Evolutionary conservation across 2,888 invertebrate genomes (phyloP).

Genomic region (Druceiella hillmani): DNA sequence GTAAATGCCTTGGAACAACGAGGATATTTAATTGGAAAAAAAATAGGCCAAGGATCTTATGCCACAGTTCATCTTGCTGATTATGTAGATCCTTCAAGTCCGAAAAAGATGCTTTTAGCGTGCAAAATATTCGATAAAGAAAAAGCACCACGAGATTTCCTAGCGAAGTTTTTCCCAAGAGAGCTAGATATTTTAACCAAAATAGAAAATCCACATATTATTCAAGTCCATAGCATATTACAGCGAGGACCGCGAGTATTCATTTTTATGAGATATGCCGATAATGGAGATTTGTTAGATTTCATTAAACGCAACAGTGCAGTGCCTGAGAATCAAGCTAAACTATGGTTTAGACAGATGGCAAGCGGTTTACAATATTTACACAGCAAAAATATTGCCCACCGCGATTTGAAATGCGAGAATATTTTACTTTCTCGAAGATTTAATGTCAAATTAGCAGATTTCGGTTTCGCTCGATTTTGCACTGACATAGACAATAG

Average conservation of each 20-base stretch:
- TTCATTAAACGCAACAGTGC: conserved; percentile 74
- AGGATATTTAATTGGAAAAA: conserved; percentile 78
- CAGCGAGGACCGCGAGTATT: conserved; percentile 79
- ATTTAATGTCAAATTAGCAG: conserved; percentile 86
- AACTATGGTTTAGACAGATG: conserved; percentile 84
- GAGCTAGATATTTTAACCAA: conserved; percentile 86
- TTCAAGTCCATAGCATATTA: conserved; percentile 82
- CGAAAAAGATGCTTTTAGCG: conserved; percentile 70
- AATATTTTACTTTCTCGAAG: conserved; percentile 79
- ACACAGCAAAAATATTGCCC: conserved; percentile 79
- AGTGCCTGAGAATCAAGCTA: conserved; percentile 72
- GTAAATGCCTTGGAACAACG: conserved; percentile 78
- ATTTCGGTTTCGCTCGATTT: conserved; percentile 90
- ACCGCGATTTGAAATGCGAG: conserved; percentile 92
- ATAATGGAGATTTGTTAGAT: conserved; percentile 84
- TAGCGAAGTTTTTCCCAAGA: conserved; percentile 88
- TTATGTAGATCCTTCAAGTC: conserved; percentile 65
- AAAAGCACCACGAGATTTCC: conserved; percentile 83
- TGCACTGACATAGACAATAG: conserved; percentile 68
- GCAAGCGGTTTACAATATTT: conserved; percentile 77
- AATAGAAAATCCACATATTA: conserved; percentile 86
- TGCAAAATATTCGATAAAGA: conserved; percentile 91
- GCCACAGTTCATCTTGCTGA: conserved; percentile 86
- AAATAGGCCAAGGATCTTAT: conserved; percentile 88
- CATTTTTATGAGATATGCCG: conserved; percentile 88